A percentile compares a stretch with the other conserved stretches of the same genome.
Conservation (phyloP, 2,797 vertebrate species). For the Lepilemur ruficaudatus region DNA sequence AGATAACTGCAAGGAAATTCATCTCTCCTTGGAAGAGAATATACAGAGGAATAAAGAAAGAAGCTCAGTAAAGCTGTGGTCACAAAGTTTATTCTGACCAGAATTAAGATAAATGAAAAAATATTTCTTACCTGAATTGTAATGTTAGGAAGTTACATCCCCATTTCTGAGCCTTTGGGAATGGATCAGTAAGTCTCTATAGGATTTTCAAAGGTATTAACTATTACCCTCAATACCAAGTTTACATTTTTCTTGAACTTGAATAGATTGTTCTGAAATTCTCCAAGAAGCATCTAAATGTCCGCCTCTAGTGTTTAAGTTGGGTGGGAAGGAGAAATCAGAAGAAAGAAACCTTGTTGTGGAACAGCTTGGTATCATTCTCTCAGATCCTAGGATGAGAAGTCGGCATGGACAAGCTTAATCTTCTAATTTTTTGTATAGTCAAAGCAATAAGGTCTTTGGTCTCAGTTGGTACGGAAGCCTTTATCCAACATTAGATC, state of each 20-base stretch:
- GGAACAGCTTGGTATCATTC: background rate
- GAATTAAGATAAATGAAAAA: conserved; percentile 27
- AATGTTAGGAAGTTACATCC: background rate
- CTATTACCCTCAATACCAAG: background rate
- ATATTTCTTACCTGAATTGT: background rate
- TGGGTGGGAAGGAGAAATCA: background rate
- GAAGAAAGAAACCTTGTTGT: background rate
- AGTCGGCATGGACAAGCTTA: background rate
- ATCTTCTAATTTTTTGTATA: background rate
- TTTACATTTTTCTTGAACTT: background rate
- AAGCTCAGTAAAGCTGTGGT: background rate
- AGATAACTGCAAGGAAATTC: background rate
- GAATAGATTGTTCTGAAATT: background rate
- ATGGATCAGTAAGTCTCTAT: background rate
- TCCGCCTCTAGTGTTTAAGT: background rate
- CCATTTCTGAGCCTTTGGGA: background rate
- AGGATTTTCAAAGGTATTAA: background rate
- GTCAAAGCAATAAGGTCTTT: background rate
- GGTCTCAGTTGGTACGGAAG: background rate
- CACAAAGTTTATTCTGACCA: background rate
- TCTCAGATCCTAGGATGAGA: background rate
- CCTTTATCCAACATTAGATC: background rate
- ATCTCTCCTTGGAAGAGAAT: background rate
- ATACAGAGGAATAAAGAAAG: background rate
- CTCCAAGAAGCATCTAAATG: background rate